Conservation (phyloP, 2,113 vertebrate species). For the Centropus unirufus region DNA sequence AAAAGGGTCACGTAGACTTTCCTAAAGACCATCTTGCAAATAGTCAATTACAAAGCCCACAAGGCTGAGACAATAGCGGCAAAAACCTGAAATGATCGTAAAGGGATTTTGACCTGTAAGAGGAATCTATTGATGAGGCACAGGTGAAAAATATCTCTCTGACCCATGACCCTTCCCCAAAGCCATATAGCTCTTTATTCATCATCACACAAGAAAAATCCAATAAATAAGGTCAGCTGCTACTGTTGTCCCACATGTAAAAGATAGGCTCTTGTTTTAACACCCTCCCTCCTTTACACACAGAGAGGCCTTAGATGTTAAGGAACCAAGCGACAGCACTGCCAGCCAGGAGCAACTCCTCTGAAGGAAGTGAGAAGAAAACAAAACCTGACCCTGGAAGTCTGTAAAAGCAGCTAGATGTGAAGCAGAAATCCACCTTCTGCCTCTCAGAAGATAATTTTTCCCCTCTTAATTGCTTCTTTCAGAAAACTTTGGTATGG, state of each 20-base stretch:
- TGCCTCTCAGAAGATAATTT: background rate
- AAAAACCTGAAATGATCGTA: background rate
- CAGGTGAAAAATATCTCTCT: background rate
- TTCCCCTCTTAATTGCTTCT: background rate
- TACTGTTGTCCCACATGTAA: background rate
- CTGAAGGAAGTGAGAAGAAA: background rate
- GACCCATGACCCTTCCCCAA: background rate
- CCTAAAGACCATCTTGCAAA: background rate
- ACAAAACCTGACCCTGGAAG: background rate
- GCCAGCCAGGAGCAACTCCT: background rate
- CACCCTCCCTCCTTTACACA: background rate
- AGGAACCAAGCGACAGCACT: background rate
- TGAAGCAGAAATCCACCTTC: background rate
- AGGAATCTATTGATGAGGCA: background rate
- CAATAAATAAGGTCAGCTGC: background rate
- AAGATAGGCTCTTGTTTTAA: background rate
- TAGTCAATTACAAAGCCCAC: background rate
- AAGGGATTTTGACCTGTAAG: background rate
- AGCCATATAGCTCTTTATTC: background rate
- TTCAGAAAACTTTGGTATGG: background rate
- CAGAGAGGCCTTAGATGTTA: background rate
- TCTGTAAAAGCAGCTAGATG: background rate
- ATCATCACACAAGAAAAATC: background rate
- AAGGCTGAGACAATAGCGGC: background rate
- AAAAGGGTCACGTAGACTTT: background rate